Evolutionary conservation across 2,113 vertebrate species (phyloP).

Genomic region (Craseonycteris thonglongyai): DNA sequence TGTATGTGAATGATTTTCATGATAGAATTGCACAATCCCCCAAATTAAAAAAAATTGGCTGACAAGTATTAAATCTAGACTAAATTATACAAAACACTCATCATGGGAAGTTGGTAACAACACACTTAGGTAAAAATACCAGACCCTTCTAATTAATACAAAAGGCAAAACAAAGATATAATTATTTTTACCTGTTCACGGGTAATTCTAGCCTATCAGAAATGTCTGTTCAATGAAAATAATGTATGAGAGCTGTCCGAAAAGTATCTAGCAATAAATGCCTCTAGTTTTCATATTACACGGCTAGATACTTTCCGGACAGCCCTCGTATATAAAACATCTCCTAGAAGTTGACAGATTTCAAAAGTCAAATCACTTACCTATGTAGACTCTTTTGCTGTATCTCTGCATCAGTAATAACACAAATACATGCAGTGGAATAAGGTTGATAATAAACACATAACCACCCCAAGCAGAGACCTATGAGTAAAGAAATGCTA

Average conservation of each 20-base stretch:
- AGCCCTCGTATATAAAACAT: neutral
- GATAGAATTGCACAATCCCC: neutral
- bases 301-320: too few relatives aligned
- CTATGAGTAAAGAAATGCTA: conserved; percentile 75
- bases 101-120: conserved; percentile 10
- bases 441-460: conserved; percentile 99
- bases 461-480: conserved; percentile 99
- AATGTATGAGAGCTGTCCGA: too few relatives aligned
- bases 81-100: neutral
- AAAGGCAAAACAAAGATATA: conserved; percentile 11
- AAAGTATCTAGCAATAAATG: too few relatives aligned
- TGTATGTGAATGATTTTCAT: neutral
- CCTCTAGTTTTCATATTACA: too few relatives aligned
- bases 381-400: conserved; percentile 97
- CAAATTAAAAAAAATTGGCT: neutral
- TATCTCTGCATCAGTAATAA: conserved; percentile 97
- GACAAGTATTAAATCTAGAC: neutral
- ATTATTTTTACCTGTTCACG: neutral
- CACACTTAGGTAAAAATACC: neutral
- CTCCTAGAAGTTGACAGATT: neutral
- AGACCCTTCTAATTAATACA: conserved; percentile 5
- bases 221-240: neutral
- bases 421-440: conserved; percentile 97
- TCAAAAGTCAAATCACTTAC: conserved; percentile 79
- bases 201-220: neutral